phyloP scores from a whole-genome alignment of 2,888 invertebrate species.

The Callyntrura sp. region DNA sequence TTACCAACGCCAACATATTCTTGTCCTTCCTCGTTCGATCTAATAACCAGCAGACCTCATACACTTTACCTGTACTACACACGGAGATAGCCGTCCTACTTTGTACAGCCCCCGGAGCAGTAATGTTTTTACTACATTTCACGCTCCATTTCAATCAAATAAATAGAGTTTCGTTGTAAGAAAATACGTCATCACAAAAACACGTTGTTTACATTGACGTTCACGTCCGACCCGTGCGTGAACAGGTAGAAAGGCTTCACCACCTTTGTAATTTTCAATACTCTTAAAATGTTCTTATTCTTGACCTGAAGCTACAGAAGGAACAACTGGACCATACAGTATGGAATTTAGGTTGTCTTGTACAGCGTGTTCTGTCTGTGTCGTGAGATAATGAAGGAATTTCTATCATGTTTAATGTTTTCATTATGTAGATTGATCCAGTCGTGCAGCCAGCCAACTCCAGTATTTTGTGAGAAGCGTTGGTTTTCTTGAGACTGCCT shows the following conservation, averaged over 20 bases:
- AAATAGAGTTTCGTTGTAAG: too few relatives aligned
- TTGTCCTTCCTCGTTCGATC: too few relatives aligned
- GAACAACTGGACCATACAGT: not conserved
- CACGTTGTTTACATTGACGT: too few relatives aligned
- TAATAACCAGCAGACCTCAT: too few relatives aligned
- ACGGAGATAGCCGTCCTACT: too few relatives aligned
- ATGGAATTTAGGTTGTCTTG: not conserved
- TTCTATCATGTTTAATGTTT: slow-evolving; percentile 3
- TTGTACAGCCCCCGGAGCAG: not conserved
- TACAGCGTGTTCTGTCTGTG: not conserved
- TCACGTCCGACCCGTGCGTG: too few relatives aligned
- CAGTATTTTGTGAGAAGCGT: not conserved
- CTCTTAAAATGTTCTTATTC: not conserved
- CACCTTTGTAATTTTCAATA: not conserved
- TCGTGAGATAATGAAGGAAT: not conserved
- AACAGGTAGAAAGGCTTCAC: too few relatives aligned
- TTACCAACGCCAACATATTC: too few relatives aligned
- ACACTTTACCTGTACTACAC: too few relatives aligned
- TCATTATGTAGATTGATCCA: slow-evolving; percentile 43
- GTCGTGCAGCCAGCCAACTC: slow-evolving; percentile 14
- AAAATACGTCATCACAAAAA: too few relatives aligned
- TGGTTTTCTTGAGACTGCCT: slow-evolving; percentile 6
- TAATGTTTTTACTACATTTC: not conserved
- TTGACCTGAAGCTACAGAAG: not conserved
- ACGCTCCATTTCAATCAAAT: not conserved